These are phyloP conservation scores for Notodonta dromedarius DNA, from an alignment of 2,888 invertebrate species.

Conservation along the genomic window DNA sequence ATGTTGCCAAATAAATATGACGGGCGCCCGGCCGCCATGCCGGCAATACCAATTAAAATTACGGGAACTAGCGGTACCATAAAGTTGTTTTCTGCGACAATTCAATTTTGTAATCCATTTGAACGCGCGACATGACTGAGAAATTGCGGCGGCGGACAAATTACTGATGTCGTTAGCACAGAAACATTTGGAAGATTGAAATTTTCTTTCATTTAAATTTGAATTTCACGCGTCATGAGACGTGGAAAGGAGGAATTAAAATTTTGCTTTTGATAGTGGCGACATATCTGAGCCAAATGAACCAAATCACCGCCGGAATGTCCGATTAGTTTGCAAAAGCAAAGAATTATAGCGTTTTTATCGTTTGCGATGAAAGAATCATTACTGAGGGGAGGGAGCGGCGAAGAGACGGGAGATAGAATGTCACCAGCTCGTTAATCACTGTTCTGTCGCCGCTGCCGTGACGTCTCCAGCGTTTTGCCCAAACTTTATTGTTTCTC, in stretches of 20 bases:
- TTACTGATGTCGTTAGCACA: constrained; percentile 14
- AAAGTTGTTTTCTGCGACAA: constrained; percentile 27
- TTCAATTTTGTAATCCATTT: constrained; percentile 30
- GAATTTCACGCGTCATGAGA: constrained; percentile 4
- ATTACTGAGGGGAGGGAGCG: constrained; percentile 17
- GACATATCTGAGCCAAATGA: background rate
- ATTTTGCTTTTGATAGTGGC: background rate
- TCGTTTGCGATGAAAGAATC: constrained; percentile 24
- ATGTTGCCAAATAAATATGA: constrained; percentile 17
- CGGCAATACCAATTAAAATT: constrained; percentile 27
- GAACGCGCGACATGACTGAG: constrained; percentile 15
- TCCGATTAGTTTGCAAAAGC: constrained; percentile 12
- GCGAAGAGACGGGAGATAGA: constrained; percentile 36
- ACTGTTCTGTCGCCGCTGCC: constrained; percentile 58
- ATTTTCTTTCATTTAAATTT: constrained; percentile 2
- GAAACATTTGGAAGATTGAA: constrained; percentile 10
- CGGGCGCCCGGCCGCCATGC: constrained; percentile 6
- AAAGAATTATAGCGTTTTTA: constrained; percentile 26
- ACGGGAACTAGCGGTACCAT: constrained; percentile 10
- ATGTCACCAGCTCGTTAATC: constrained; percentile 71
- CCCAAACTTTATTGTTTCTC: constrained; percentile 64
- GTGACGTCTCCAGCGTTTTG: constrained; percentile 58
- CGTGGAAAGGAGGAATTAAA: background rate
- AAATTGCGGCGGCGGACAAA: constrained; percentile 19
- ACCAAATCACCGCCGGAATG: background rate